phyloP scores from a whole-genome alignment of 1,140 invertebrate species.

The Tetraneura akinire region DNA sequence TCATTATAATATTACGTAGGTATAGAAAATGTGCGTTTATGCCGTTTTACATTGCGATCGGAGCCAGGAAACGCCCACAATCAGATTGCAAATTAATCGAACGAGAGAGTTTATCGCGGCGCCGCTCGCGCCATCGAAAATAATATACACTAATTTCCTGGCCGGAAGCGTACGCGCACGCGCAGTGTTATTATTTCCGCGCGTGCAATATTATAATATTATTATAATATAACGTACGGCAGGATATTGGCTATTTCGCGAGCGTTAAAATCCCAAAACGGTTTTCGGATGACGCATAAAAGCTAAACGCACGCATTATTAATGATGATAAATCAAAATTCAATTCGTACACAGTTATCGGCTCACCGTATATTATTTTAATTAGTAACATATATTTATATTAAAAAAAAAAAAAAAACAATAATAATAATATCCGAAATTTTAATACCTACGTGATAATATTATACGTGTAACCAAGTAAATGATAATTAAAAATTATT shows the following conservation, averaged over 20 bases:
- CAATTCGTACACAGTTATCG: too few relatives aligned
- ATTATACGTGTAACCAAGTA: too few relatives aligned
- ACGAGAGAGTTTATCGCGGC: too few relatives aligned
- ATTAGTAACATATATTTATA: too few relatives aligned
- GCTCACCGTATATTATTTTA: too few relatives aligned
- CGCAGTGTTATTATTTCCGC: not conserved
- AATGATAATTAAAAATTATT: too few relatives aligned
- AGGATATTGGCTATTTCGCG: slow-evolving; percentile 12
- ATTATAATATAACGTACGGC: not conserved
- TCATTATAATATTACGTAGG: too few relatives aligned
- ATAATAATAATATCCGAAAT: too few relatives aligned
- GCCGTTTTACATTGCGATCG: too few relatives aligned
- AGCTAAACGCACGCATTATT: not conserved
- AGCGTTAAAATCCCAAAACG: not conserved
- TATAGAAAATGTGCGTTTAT: too few relatives aligned
- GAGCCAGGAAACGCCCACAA: not conserved
- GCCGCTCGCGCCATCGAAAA: not conserved
- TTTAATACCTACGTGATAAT: too few relatives aligned
- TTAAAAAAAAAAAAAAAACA: too few relatives aligned
- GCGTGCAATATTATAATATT: not conserved
- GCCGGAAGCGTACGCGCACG: not conserved
- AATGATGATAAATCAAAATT: not conserved
- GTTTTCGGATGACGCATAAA: not conserved
- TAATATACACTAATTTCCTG: slow-evolving; percentile 8
- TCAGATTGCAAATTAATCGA: not conserved